These are phyloP conservation scores for Drosophila falleni DNA, from an alignment of 2,888 invertebrate species.

Conservation along the genomic window DNA sequence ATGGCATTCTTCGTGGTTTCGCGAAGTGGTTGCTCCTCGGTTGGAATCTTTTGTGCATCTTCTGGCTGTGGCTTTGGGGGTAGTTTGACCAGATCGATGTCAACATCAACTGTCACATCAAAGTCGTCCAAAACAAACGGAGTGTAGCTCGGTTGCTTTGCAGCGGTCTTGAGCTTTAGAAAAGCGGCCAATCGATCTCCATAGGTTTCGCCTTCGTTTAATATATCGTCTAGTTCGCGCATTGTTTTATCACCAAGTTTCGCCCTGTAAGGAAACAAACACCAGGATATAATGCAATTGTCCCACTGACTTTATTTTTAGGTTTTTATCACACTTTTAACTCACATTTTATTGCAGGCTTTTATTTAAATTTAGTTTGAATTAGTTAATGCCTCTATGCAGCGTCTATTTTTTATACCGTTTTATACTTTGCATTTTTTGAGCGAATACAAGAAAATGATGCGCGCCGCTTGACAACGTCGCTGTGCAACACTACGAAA, in stretches of 20 bases:
- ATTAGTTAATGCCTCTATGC: neutral
- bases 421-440: neutral
- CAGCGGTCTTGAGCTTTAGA: constrained; percentile 45
- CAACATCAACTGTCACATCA: constrained; percentile 57
- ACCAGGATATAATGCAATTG: neutral
- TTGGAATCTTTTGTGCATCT: neutral
- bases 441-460: constrained; percentile 31
- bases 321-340: neutral
- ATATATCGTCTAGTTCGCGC: constrained; percentile 57
- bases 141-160: constrained; percentile 18
- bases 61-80: constrained; percentile 16
- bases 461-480: constrained; percentile 12
- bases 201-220: constrained; percentile 41
- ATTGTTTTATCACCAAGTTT: constrained; percentile 35
- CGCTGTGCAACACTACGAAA: constrained; percentile 48
- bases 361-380: neutral
- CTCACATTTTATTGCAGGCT: constrained; percentile 37
- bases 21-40: constrained; percentile 4
- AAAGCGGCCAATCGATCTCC: constrained; percentile 49
- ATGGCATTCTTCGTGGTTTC: constrained; percentile 5
- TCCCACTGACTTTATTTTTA: neutral
- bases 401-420: neutral
- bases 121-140: constrained; percentile 38
- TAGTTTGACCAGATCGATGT: constrained; percentile 57
- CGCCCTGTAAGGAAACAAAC: constrained; percentile 26